These are phyloP conservation scores for Nibea coibor DNA, from an alignment of 2,113 vertebrate species.

Conservation along the genomic window DNA sequence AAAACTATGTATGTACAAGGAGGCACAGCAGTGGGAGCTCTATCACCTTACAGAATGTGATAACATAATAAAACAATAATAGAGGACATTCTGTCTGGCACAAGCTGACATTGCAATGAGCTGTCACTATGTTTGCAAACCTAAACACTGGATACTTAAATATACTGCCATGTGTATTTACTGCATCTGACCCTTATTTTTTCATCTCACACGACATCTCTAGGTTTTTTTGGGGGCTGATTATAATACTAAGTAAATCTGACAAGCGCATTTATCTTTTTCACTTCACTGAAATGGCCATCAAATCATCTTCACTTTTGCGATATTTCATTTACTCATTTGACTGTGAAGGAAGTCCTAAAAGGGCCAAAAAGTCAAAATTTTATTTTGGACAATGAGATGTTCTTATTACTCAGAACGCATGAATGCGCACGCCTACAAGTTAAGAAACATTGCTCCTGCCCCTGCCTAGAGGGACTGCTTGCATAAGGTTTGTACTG, in stretches of 20 bases:
- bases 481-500: constrained; percentile 40
- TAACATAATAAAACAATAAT: constrained; percentile 13
- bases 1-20: constrained; percentile 2
- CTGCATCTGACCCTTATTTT: constrained; percentile 24
- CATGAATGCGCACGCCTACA: constrained; percentile 25
- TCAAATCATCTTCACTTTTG: background rate
- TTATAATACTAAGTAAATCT: constrained; percentile 8
- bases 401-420: constrained; percentile 51
- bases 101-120: constrained; percentile 18
- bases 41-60: constrained; percentile 21
- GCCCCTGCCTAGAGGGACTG: constrained; percentile 5
- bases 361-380: constrained; percentile 7
- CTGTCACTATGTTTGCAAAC: constrained; percentile 29
- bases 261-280: constrained; percentile 36
- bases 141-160: background rate
- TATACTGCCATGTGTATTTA: constrained; percentile 19
- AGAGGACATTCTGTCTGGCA: background rate
- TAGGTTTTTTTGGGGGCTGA: background rate
- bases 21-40: constrained; percentile 5
- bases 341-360: constrained; percentile 13
- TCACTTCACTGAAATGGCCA: constrained; percentile 21
- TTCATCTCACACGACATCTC: too few relatives aligned
- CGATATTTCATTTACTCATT: constrained; percentile 3
- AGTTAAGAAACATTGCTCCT: constrained; percentile 15
- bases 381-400: constrained; percentile 20